Percentiles rank a stretch among this genome's conserved stretches.
Evolutionary conservation across 2,797 vertebrate species (phyloP).

Genomic region (Betta splendens): DNA sequence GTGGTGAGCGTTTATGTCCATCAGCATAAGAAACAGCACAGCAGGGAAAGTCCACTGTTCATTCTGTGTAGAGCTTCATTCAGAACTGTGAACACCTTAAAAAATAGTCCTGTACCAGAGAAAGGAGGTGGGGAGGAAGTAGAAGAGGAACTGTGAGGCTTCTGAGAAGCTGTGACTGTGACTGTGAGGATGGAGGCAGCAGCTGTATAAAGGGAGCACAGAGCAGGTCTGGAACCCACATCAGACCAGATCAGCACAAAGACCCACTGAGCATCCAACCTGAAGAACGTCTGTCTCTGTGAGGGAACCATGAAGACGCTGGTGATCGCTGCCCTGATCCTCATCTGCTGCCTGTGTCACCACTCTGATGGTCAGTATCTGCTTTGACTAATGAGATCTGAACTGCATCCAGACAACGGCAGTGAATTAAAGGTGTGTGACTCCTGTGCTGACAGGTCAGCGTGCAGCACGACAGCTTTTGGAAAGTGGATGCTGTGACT

Average conservation of each 20-base stretch:
- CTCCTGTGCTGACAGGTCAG: slow-evolving; percentile 3
- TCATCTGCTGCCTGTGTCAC: slow-evolving; percentile 13
- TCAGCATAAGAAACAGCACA: too few species aligned
- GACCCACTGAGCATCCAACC: slow-evolving; percentile 2
- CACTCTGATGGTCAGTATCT: slow-evolving; percentile 26
- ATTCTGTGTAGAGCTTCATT: neutral
- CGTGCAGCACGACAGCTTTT: accelerated
- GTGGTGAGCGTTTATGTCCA: too few species aligned
- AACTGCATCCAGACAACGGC: neutral
- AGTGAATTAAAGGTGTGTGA: neutral
- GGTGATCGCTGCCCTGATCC: neutral
- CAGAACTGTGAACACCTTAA: neutral
- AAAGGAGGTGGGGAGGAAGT: neutral
- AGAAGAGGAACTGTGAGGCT: neutral
- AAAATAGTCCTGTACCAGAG: too few species aligned
- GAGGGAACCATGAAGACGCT: slow-evolving; percentile 47
- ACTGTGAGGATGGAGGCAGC: accelerated
- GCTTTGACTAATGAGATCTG: neutral
- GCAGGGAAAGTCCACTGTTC: neutral
- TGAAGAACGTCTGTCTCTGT: slow-evolving; percentile 12
- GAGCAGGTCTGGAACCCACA: slow-evolving; percentile 14
- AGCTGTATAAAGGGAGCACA: slow-evolving; percentile 10
- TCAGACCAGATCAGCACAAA: slow-evolving; percentile 1
- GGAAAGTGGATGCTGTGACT: accelerated
- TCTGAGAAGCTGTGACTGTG: neutral